Base-by-base conservation (phyloP, 2,797 vertebrate genomes). In the Dipus sagitta region DNA sequence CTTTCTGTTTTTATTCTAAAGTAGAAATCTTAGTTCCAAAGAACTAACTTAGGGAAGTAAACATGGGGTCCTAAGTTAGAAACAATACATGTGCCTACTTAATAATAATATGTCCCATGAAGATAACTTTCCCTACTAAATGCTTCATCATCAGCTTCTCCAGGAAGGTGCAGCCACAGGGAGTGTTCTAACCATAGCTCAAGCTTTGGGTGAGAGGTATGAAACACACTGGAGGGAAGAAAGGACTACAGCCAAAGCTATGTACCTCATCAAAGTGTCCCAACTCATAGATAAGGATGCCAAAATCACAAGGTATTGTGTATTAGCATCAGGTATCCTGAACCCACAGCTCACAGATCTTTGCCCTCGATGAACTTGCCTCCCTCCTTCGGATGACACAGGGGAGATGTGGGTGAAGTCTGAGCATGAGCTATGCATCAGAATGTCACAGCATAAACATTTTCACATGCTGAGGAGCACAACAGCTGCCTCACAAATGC, bases 401-500 rank as follows among this genome's bases (percentile, higher is more conserved):
- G 54, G 3, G 2, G 4, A 86, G 79, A 70, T 15, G 21, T 21
- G 7, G 30, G n/a, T 34, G 6, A 75, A 82, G 32, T 71, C 80
- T 90, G 60, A 72, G 84, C 52, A 60, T 26, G 68, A 64, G 21
- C 68, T 54, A n/a, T 30, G 32, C n/a, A 72, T 86, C 68, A 76
- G 79, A 68, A 86, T 90, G 94, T 26, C 78, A 84, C 84, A 79
- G 12, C 28, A 52, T 65, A 88, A 76, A 38, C 52, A 30, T 93
- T 90, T 88, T 95, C 87, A 92, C 64, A 88, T 21, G 42, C 54
- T 71, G 34, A 94, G 90, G 68, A 92, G 81, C 85, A 82, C 38
- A 93, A 76, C 93, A 91, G 92, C 87, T 94, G 83, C 60, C 10
- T 86, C 52, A 62, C 88, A 95, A 92, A 92, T 79, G 88, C 88